Percentiles rank a stretch among this genome's conserved stretches.
Conservation (phyloP, 2,797 vertebrate species). For the Furcifer pardalis region DNA sequence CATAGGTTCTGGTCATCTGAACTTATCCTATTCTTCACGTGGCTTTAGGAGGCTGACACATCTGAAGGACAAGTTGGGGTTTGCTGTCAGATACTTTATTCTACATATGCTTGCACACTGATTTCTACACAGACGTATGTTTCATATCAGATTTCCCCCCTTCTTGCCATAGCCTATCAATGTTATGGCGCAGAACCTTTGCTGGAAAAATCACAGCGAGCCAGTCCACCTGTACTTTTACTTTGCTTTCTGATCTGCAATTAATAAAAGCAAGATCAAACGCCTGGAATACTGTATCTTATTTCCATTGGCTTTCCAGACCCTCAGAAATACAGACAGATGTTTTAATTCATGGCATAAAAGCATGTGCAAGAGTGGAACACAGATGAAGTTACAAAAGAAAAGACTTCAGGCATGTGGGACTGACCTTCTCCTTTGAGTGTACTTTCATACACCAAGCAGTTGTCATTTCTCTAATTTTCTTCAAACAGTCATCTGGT, state of each 20-base stretch:
- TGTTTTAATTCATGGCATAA: constrained; percentile 56
- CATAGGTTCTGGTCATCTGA: not conserved
- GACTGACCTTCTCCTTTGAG: constrained; percentile 26
- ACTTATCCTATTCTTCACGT: not conserved
- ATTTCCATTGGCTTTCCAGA: constrained; percentile 42
- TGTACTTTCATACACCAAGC: constrained; percentile 17
- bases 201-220: not conserved
- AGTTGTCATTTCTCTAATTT: constrained; percentile 37
- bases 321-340: constrained; percentile 52
- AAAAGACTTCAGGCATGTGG: constrained; percentile 3
- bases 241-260: constrained; percentile 23
- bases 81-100: no score
- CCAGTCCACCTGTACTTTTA: constrained; percentile 20
- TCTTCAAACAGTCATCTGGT: constrained; percentile 27
- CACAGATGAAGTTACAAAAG: constrained; percentile 21
- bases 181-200: not conserved
- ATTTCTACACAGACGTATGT: not conserved
- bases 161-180: not conserved
- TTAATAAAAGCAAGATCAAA: constrained; percentile 45
- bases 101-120: not conserved
- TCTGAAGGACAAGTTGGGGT: not conserved
- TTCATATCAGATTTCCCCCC: not conserved
- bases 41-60: not conserved
- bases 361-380: constrained; percentile 13
- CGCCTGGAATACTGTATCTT: constrained; percentile 19